Base-by-base conservation (phyloP, 2,888 invertebrate genomes). In the Amiota minor region DNA sequence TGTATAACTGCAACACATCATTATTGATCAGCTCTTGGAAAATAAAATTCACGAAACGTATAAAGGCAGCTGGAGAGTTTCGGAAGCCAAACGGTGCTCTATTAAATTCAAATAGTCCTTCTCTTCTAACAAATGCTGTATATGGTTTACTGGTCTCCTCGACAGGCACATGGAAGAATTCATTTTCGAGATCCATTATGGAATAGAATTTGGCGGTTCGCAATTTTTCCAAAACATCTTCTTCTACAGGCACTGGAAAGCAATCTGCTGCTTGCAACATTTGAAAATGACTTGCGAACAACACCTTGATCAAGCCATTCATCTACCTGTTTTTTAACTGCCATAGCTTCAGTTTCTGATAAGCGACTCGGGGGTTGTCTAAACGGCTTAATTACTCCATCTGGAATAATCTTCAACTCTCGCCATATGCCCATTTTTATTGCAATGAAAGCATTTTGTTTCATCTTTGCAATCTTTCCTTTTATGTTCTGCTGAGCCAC, bases 91-190 rank as follows among this genome's bases (percentile, higher is more conserved):
- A 65, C 8, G 64, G 50, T 18, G 70, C 55, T 49, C 18, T 46
- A 11, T 53, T 70, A 14, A 73, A 70, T 46, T 73, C 70, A 4
- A 20, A 73, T 9, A 61, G 55, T 10, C 70, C 73, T 12, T 55
- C 4, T 35, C 45, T 16, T 4, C 62, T 68, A 2, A 56, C 53
- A 20, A 68, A 74, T 18, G 70, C 50, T 20, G 74, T 72, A 3
- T 70, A 74, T 50, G 67, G 70, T 47, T 56, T 46, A 45, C 71
- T 76, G 11, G 10, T 10, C 45, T 73, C 70, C 45, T 75, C 74
- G 1, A 78, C 53, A 18, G 72, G 55, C 14, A 75, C 74, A 18
- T 76, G 72, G 23, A 78, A 76, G 62, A 74, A 74, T 1, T 69
- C 75, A 49, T 78, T 72, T 23, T 50, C 67, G 49, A 76, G 49